These are phyloP conservation scores for Rhincodon typus DNA, from an alignment of 2,797 vertebrate species.

Conservation along the genomic window DNA sequence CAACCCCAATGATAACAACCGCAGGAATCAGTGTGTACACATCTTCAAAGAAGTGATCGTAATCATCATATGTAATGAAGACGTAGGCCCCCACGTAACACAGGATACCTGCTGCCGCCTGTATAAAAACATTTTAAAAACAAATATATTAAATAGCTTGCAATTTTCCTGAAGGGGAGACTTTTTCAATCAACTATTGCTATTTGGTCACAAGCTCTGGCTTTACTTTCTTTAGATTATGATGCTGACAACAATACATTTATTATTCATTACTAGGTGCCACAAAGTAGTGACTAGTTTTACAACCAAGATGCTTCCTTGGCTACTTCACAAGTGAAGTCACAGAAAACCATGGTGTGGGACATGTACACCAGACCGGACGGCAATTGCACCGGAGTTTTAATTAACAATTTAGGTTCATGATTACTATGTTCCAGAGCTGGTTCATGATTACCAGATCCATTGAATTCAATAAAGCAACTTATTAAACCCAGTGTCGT, in stretches of 20 bases:
- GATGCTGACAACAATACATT: background rate
- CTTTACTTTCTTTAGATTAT: background rate
- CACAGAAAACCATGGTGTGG: background rate
- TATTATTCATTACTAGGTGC: background rate
- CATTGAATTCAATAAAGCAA: background rate
- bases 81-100: constrained; percentile 98
- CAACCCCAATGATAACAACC: constrained; percentile 85
- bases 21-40: constrained; percentile 90
- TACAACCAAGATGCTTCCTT: background rate
- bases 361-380: background rate
- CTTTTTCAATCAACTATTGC: background rate
- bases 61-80: constrained; percentile 96
- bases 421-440: background rate
- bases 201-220: background rate
- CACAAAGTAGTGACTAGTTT: background rate
- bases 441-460: background rate
- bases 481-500: background rate
- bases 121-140: constrained; percentile 34
- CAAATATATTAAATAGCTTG: background rate
- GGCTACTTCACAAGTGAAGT: background rate
- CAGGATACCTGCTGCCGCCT: constrained; percentile 93
- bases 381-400: background rate
- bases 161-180: background rate
- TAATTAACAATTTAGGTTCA: background rate
- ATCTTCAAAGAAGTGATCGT: constrained; percentile 94